A percentile compares a stretch with the other conserved stretches of the same genome.
phyloP scores from a whole-genome alignment of 1,140 invertebrate species.

The Tetraneura akinire region DNA sequence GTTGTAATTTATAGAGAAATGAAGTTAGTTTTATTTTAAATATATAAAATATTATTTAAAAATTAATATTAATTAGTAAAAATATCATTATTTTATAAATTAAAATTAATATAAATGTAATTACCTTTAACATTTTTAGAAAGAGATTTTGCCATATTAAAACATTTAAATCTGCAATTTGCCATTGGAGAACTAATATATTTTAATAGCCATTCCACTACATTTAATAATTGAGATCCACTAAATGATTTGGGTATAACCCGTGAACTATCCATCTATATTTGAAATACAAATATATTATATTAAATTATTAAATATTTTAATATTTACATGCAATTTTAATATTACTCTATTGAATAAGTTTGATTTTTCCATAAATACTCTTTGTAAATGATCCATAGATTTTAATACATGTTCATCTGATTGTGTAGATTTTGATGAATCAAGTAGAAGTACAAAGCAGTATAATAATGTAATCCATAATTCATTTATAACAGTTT shows the following conservation, averaged over 20 bases:
- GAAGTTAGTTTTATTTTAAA: too few relatives aligned
- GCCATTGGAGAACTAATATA: constrained; percentile 1
- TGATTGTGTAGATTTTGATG: neutral
- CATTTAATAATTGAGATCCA: constrained; percentile 23
- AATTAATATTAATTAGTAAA: too few relatives aligned
- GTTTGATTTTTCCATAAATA: constrained; percentile 17
- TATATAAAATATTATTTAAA: too few relatives aligned
- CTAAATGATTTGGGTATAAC: neutral
- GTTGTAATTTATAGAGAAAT: too few relatives aligned
- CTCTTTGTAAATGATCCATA: constrained; percentile 18
- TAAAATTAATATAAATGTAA: too few relatives aligned
- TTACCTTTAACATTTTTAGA: constrained; percentile 24
- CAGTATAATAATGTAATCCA: constrained; percentile 19
- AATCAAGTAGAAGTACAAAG: constrained; percentile 22
- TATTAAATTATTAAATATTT: neutral
- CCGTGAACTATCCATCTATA: neutral
- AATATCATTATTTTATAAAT: too few relatives aligned
- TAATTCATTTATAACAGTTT: constrained; percentile 9
- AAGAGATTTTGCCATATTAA: neutral
- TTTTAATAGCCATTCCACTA: constrained; percentile 22
- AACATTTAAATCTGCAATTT: neutral
- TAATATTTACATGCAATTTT: neutral
- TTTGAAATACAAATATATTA: neutral
- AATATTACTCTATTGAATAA: constrained; percentile 17
- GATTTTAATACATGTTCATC: constrained; percentile 3